These are phyloP conservation scores for Alectura lathami DNA, from an alignment of 2,113 vertebrate species.

Conservation along the genomic window DNA sequence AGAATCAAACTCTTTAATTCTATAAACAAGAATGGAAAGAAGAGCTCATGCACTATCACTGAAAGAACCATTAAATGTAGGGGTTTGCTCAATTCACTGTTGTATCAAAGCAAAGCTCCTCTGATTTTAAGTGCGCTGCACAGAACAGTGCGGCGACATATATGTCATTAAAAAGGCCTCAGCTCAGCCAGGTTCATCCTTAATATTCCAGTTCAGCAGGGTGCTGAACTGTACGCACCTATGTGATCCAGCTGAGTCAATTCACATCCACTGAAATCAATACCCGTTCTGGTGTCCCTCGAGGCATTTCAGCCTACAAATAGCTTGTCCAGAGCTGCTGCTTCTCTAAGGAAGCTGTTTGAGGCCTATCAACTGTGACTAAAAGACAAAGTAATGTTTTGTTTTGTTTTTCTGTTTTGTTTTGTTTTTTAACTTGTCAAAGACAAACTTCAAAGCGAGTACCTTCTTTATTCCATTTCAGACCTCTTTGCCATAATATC, in stretches of 20 bases:
- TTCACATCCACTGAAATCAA: not conserved
- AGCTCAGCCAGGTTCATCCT: not conserved
- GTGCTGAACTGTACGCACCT: not conserved
- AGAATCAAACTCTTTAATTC: not conserved
- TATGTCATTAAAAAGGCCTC: not conserved
- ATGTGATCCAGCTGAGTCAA: not conserved
- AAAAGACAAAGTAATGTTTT: not conserved
- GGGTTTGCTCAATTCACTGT: not conserved
- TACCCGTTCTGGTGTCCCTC: not conserved
- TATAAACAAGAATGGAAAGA: not conserved
- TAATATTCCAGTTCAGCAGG: not conserved
- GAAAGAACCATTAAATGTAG: not conserved
- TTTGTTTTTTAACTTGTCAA: not conserved
- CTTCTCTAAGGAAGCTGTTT: not conserved
- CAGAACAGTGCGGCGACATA: not conserved
- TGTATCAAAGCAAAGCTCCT: not conserved
- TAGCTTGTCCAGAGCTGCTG: not conserved
- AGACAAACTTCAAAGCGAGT: not conserved
- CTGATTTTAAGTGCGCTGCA: not conserved
- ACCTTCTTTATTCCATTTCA: not conserved
- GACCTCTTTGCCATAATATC: not conserved
- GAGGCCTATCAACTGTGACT: not conserved
- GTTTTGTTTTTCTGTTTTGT: not conserved
- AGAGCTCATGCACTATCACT: rapidly evolving
- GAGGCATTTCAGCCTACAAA: not conserved